Evolutionary conservation across 2,797 vertebrate genomes (phyloP), one percentile per base, ranked within the genome.

Genomic region (Cossypha heuglini): DNA sequence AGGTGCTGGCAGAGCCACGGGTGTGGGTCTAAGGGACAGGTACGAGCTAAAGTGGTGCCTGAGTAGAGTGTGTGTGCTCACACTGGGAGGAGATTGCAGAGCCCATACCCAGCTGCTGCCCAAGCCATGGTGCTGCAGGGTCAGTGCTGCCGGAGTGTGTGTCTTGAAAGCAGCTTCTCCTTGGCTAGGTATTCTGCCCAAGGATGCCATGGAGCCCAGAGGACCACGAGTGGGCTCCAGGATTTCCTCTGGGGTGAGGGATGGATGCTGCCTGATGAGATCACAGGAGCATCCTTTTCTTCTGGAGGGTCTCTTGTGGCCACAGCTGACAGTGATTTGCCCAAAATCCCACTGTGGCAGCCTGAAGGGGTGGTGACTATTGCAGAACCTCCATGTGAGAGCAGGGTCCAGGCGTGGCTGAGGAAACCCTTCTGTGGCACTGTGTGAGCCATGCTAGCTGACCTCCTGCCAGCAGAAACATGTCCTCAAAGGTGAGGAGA

Each of bases 31-130:
- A 29, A 43, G 43, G 3, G 28, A 20, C 21, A 35, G 26, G 14
- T 35, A 9, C 0, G 0, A 13, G 7, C 6, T 6, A 2, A 43
- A 43, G 16, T 2, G 1, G 10, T 45, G 13, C 55, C 33, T 38
- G n/a, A 37, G 22, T 9, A 31, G 16, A 3, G 3, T 11, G 18
- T 16, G 16, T 13, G 51, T 43, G 35, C 21, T 64, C 21, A 24
- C 19, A 4, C 11, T 8, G 6, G n/a, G 26, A 40, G 3, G 10
- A 29, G 20, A 40, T 2, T 11, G 35, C 42, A 48, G 46, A 0
- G 0, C n/a, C 21, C n/a, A n/a, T n/a, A n/a, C n/a, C 28, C 66
- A 28, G 38, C n/a, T 22, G 10, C 66, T 38, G 74, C 24, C 24
- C 26, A 6, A 5, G 20, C 25, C 2, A 0, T 35, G 35, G 18